Evolutionary conservation across 2,888 invertebrate genomes (phyloP).

Genomic region (Adineta ricciae): DNA sequence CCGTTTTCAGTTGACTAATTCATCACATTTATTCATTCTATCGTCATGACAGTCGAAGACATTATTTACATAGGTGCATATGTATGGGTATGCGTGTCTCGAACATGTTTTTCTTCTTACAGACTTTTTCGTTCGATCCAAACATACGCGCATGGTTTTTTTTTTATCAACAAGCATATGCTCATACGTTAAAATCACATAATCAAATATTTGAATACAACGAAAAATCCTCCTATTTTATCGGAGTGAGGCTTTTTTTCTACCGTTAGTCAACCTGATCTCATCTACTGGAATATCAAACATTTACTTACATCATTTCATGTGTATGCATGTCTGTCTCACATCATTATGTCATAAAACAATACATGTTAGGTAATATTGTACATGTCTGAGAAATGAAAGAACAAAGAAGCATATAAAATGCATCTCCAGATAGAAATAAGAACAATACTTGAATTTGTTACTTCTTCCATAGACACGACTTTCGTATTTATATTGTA

Average conservation of each 20-base stretch:
- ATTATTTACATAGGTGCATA: background rate
- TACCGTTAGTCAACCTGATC: background rate
- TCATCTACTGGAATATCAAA: background rate
- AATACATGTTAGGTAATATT: background rate
- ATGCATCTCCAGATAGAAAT: background rate
- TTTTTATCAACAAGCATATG: background rate
- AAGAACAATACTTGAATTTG: background rate
- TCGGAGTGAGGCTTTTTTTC: background rate
- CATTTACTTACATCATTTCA: background rate
- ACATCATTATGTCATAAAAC: background rate
- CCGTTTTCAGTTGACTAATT: background rate
- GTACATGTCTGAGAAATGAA: background rate
- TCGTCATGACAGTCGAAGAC: background rate
- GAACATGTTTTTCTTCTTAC: background rate
- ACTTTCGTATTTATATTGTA: background rate
- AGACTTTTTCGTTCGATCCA: background rate
- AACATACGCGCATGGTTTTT: background rate
- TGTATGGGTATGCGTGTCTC: background rate
- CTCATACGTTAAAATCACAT: background rate
- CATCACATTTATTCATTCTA: background rate
- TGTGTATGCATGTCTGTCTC: background rate
- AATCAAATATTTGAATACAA: background rate
- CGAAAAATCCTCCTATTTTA: background rate
- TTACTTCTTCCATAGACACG: background rate
- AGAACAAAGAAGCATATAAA: background rate